Evolutionary conservation across 2,888 invertebrate genomes (phyloP), one percentile per base, ranked within the genome.

Genomic region (Nymphalis c-album): DNA sequence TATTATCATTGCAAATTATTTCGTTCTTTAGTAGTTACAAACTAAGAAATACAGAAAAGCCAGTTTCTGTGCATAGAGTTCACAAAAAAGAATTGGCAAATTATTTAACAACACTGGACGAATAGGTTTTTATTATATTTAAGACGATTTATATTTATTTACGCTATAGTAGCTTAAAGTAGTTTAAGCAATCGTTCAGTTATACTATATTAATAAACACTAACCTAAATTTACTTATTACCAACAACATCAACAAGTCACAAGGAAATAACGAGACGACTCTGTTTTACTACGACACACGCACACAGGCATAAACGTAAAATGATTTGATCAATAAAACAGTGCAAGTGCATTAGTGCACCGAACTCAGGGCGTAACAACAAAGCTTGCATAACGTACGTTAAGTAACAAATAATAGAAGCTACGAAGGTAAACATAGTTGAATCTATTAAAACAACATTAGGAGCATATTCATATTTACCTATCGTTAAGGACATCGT

Each of bases 361-460:
- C 66, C 63, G 69, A 68, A 72, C 72, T 64, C 66, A 57, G 26
- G 61, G 62, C 63, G 61, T 70, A 48, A 64, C 57, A 66, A 71
- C 61, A 62, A 70, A 18, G 67, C 68, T 76, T 75, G 71, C 73
- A 73, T 75, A 69, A 72, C 69, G 64, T 62, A 80, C 82, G 84
- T 87, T 84, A 85, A 85, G 85, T 85, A 86, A 87, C 85, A 84
- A 83, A 86, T 88, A 89, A 89, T 91, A 87, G 89, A 85, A 77
- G 82, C 85, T 86, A 90, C 89, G 85, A 86, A 88, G 83, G 85
- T 80, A 83, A 84, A 87, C 85, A 83, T 83, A 76, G 80, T 79
- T 80, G 82, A 84, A 85, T 82, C 79, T 85, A 82, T 85, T 86
- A 85, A 85, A 85, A 82, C 79, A 79, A 78, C 80, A 85, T 86